phyloP scores from a whole-genome alignment of 2,113 vertebrate genomes.

The Chiloscyllium plagiosum region DNA sequence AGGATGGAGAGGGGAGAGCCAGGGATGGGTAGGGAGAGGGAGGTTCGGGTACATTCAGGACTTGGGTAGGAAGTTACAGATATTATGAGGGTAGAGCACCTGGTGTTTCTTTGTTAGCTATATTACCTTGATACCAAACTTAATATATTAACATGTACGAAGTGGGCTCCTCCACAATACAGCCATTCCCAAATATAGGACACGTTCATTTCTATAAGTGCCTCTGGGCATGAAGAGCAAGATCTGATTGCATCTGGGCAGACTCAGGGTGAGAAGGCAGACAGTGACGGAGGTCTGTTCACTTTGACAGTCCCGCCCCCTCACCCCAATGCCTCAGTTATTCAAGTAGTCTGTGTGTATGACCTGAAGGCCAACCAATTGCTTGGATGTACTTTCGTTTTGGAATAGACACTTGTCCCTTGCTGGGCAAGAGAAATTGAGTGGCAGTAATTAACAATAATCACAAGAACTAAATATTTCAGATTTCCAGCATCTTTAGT shows the following conservation, averaged over 20 bases:
- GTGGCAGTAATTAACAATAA: no score
- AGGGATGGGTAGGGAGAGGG: no score
- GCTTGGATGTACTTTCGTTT: background rate
- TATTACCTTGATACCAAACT: background rate
- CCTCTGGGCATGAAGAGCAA: background rate
- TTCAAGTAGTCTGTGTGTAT: background rate
- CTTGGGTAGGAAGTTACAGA: background rate
- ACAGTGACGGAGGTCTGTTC: background rate
- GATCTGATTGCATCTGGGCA: background rate
- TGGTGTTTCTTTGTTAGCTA: background rate
- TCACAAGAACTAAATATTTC: no score
- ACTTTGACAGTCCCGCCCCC: background rate
- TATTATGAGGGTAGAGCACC: background rate
- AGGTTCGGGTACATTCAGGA: no score
- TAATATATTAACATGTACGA: background rate
- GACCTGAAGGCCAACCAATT: background rate
- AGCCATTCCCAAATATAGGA: background rate
- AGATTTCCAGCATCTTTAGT: no score
- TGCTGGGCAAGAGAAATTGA: no score
- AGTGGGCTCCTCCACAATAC: background rate
- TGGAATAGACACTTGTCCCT: no score
- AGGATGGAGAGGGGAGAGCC: no score
- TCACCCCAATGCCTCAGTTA: background rate
- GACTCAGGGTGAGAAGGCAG: background rate
- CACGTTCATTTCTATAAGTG: background rate